Base-by-base conservation (phyloP, 2,888 invertebrate genomes). In the Dynastes grantii region DNA sequence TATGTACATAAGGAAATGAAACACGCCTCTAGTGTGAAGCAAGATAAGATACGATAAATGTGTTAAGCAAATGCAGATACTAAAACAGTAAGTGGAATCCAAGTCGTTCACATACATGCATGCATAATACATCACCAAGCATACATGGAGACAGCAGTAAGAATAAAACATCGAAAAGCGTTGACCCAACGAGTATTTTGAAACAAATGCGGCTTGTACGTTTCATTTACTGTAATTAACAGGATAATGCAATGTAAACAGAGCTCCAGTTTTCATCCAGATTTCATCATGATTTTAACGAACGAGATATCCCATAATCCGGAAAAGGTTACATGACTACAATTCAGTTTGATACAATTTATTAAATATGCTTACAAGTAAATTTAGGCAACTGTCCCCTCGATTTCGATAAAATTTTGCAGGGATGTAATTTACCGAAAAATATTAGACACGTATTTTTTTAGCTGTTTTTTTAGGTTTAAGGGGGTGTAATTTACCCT, bases 11-110 rank as follows among this genome's bases (percentile, higher is more conserved):
- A 68, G 51, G 68, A 68, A 68, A 49, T 68, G 29, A 40, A 68
- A 49, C 27, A 68, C 51, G 68, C n/a, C 32, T 32, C 13, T 29
- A 51, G 29, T 68, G 22, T 49, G 27, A 51, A 68, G 51, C 6
- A 51, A 49, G 68, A 68, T 68, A 68, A 68, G 68, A 68, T 68
- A 51, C 51, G 51, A 68, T 49, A 51, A 68, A 68, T 51, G 68
- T 68, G 68, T 51, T 51, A 68, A 68, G 22, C 51, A 68, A 68
- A 68, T 29, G 51, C 51, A 68, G 51, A 49, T 27, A 68, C 51
- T 9, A 68, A 68, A 68, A 68, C 29, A 68, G 27, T 51, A 68
- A 49, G 49, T 51, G 40, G 27, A 51, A 68, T 68, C 63, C 11
- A 32, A 63, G 29, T 63, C 29, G 27, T 63, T 63, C 63, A 51